phyloP scores from a whole-genome alignment of 2,888 invertebrate species.

The Andrena praecox region DNA sequence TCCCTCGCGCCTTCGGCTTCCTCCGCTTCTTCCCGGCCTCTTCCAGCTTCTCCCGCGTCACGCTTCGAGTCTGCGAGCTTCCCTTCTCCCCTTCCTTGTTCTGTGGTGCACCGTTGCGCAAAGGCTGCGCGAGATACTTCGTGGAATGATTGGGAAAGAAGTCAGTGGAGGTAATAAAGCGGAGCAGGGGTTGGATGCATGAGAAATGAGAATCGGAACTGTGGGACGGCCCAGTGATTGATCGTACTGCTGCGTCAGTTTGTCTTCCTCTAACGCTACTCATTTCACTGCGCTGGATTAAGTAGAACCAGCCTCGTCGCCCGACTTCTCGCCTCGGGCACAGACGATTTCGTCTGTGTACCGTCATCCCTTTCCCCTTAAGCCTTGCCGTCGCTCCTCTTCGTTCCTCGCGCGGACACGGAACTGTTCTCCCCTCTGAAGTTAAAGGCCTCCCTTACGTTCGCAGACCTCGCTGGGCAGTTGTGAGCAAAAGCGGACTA shows the following conservation, averaged over 20 bases:
- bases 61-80: background rate
- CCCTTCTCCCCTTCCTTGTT: background rate
- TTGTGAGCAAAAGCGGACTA: too few species aligned
- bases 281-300: background rate
- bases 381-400: background rate
- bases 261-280: background rate
- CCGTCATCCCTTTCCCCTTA: background rate
- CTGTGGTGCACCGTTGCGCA: background rate
- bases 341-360: background rate
- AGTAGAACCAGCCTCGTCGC: background rate
- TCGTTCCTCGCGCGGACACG: background rate
- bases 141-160: too few species aligned
- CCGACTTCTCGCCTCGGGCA: background rate
- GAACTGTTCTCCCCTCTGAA: slow-evolving; percentile 11
- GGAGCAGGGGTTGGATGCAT: too few species aligned
- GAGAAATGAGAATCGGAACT: too few species aligned
- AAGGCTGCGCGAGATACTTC: background rate
- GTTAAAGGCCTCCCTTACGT: slow-evolving; percentile 11
- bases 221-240: too few species aligned
- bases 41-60: slow-evolving; percentile 10
- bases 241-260: too few species aligned
- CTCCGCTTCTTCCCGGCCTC: background rate
- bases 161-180: too few species aligned
- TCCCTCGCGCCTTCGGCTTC: background rate
- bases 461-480: background rate